Evolutionary conservation across 2,888 invertebrate genomes (phyloP).

Genomic region (Plutella xylostella): DNA sequence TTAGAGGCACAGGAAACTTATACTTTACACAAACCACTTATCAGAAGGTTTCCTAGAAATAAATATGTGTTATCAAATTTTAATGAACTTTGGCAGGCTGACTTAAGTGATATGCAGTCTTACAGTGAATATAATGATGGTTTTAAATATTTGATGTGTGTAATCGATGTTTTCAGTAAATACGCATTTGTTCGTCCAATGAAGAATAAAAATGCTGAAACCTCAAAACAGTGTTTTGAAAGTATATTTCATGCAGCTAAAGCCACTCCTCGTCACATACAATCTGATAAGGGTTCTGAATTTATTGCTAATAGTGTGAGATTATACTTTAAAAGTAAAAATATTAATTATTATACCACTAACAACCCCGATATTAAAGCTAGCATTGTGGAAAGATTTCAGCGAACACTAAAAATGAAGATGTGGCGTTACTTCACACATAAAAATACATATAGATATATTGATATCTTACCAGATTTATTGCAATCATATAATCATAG

Average conservation of each 20-base stretch:
- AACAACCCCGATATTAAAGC: conserved; percentile 23
- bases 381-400: conserved; percentile 22
- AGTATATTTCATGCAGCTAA: conserved; percentile 19
- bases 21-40: conserved; percentile 20
- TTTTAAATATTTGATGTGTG: conserved; percentile 19
- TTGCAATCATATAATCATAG: conserved; percentile 17
- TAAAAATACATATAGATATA: conserved; percentile 11
- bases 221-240: conserved; percentile 18
- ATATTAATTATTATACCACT: conserved; percentile 18
- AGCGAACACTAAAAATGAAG: conserved; percentile 22
- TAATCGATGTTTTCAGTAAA: conserved; percentile 21
- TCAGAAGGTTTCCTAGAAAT: conserved; percentile 14
- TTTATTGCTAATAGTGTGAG: conserved; percentile 19
- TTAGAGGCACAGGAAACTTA: conserved; percentile 20
- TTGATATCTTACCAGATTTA: conserved; percentile 10
- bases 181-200: conserved; percentile 17
- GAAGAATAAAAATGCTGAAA: conserved; percentile 18
- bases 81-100: conserved; percentile 18
- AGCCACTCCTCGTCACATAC: conserved; percentile 14
- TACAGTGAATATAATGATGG: conserved; percentile 18
- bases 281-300: conserved; percentile 20
- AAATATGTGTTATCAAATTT: conserved; percentile 19
- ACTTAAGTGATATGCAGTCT: conserved; percentile 17
- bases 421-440: conserved; percentile 21
- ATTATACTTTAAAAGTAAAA: conserved; percentile 15